phyloP scores from a whole-genome alignment of 2,113 vertebrate species.

The Phylloscopus whistleri region DNA sequence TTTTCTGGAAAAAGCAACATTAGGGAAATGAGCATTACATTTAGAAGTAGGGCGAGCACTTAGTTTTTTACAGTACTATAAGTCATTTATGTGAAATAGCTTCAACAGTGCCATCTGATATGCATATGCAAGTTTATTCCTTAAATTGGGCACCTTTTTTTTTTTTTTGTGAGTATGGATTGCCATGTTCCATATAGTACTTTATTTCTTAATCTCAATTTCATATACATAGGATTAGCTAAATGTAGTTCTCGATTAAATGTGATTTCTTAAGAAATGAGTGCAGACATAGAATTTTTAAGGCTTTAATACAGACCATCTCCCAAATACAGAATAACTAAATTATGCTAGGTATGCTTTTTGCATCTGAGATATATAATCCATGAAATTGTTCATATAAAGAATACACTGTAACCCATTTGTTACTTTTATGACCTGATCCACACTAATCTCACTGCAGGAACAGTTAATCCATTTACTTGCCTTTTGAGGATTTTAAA shows the following conservation, averaged over 20 bases:
- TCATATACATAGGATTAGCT: neutral
- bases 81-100: neutral
- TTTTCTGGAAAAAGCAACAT: neutral
- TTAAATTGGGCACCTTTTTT: neutral
- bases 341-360: neutral
- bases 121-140: neutral
- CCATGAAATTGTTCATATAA: neutral
- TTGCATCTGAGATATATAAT: neutral
- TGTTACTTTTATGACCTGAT: neutral
- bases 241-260: neutral
- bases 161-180: neutral
- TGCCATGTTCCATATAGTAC: neutral
- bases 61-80: neutral
- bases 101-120: neutral
- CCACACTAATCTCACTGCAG: neutral
- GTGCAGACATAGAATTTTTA: neutral
- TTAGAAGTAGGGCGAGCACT: neutral
- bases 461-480: constrained; percentile 18
- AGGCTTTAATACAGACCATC: neutral
- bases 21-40: neutral
- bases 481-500: constrained; percentile 9
- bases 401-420: neutral
- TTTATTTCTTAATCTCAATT: neutral
- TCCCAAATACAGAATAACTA: neutral
- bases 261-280: neutral